Conservation (phyloP, 2,797 vertebrate genomes). For the Anolis apletophallus region DNA sequence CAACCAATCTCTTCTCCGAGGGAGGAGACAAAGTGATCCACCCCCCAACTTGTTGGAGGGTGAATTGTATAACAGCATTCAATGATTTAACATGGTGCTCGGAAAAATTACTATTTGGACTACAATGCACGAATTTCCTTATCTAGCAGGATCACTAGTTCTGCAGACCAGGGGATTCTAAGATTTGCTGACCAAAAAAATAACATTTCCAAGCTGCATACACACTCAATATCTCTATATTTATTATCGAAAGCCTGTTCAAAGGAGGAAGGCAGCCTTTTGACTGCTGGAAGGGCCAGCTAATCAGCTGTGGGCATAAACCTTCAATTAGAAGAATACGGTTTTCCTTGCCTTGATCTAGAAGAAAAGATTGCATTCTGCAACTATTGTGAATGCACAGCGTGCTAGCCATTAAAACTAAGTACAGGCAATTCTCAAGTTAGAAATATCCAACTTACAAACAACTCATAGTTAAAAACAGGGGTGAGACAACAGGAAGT, state of each 20-base stretch:
- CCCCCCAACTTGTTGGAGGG: too few relatives aligned
- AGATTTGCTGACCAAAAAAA: too few relatives aligned
- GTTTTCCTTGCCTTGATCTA: background rate
- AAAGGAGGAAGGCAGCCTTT: background rate
- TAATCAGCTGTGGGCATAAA: background rate
- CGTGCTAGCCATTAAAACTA: background rate
- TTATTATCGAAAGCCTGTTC: background rate
- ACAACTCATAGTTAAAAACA: too few relatives aligned
- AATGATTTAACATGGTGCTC: background rate
- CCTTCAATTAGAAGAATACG: background rate
- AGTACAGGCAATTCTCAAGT: too few relatives aligned
- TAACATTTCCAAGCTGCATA: background rate
- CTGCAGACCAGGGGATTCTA: too few relatives aligned
- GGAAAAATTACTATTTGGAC: too few relatives aligned
- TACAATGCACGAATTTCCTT: too few relatives aligned
- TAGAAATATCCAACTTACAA: too few relatives aligned
- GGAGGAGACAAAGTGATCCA: too few relatives aligned
- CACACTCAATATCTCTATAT: background rate
- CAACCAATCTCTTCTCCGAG: too few relatives aligned
- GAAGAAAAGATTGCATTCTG: background rate
- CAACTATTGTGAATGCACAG: background rate
- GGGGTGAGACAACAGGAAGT: too few relatives aligned
- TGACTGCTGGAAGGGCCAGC: background rate
- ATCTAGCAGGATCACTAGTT: too few relatives aligned
- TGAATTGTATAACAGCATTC: background rate